Base-by-base conservation (phyloP, 2,113 vertebrate genomes). In the Brachyhypopomus occidentalis region DNA sequence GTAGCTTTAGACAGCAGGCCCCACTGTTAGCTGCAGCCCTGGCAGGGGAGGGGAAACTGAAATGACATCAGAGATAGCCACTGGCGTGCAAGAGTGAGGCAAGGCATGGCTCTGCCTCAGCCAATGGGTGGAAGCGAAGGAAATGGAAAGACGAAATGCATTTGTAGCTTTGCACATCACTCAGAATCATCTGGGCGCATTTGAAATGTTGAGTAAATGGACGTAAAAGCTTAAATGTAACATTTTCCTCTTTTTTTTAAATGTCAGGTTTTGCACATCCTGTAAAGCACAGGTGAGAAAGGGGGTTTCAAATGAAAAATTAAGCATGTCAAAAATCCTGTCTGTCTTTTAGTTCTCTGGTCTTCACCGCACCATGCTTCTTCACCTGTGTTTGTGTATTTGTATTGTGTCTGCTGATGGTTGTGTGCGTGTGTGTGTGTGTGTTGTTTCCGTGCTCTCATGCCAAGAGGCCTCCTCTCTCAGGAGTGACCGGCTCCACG, bases 1-100 rank as follows among this genome's bases (percentile, higher is more conserved):
- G 91, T 88, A 89, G 89, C 89, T 89, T 86, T 90, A 90, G 88
- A 91, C 93, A 88, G 78, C 90, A 79, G 86, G 84, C 89, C 85
- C 84, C 88, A 88, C 89, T 82, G 78, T 86, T 85, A 87, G 85
- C 81, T 88, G 87, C 85, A 88, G 84, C 91, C 90, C 84, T 83
- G 89, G 85, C 91, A 90, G 93, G 91, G 90, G 83, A 88, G 87
- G 88, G 76, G 82, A 91, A 89, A 88, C 91, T 74, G 62, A 79
- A 71, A 72, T 30, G 90, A 91, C 89, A 91, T 89, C 87, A 92
- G 91, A 89, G 88, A 88, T 93, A 93, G 66, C 25, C 41, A 45
- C 70, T 87, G 84, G 82, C 81, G 67, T 78, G 70, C 76, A 71
- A 48, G 73, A 56, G 72, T 63, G 52, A 59, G 83, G 72, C 64